Evolutionary conservation across 64 coral and sea anemone species (phyloP).

Genomic region (Orbicella faveolata): DNA sequence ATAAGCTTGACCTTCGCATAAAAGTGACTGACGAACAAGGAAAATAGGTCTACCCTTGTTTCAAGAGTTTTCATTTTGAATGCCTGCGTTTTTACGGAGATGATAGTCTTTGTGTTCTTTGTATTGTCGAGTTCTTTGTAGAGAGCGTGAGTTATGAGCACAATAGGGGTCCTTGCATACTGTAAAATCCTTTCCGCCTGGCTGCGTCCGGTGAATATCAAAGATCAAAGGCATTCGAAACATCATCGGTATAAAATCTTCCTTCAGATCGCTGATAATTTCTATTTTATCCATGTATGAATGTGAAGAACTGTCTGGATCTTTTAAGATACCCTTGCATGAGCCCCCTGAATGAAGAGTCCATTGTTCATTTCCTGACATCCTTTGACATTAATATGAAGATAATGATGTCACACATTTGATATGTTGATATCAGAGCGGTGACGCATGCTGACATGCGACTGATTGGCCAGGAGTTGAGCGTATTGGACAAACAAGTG

Average conservation of each 20-base stretch:
- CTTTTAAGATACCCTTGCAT: background rate
- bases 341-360: background rate
- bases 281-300: background rate
- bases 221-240: background rate
- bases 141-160: background rate
- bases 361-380: background rate
- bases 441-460: background rate
- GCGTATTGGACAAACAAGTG: background rate
- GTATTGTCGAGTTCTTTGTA: slow-evolving; percentile 3
- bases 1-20: background rate
- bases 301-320: background rate
- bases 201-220: slow-evolving; percentile 20
- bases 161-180: background rate
- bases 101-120: slow-evolving; percentile 14
- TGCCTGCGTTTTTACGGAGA: background rate
- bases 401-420: background rate
- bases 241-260: background rate
- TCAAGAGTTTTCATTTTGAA: slow-evolving; percentile 10
- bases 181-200: slow-evolving; percentile 1
- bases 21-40: background rate
- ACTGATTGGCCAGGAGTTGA: background rate
- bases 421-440: background rate
- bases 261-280: background rate
- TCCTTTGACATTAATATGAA: background rate
- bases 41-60: background rate